These are phyloP conservation scores for Abrostola triplasia DNA, from an alignment of 2,888 invertebrate genomes.

Conservation along the genomic window DNA sequence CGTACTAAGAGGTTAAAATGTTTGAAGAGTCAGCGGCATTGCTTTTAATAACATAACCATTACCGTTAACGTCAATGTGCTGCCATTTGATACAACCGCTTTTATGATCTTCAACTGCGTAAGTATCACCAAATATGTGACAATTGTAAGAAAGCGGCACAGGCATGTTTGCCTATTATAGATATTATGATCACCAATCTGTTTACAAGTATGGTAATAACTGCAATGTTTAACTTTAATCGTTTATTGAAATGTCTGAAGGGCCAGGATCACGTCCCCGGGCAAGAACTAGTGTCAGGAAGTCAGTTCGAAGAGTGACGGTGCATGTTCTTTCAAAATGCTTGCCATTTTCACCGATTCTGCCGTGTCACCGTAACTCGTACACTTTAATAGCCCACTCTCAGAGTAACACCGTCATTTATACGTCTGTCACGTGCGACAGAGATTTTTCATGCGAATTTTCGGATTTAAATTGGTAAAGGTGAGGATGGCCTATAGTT, in stretches of 20 bases:
- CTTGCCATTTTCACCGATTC: constrained; percentile 73
- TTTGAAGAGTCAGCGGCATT: constrained; percentile 61
- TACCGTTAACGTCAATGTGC: constrained; percentile 53
- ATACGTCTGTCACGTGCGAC: constrained; percentile 72
- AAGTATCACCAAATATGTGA: constrained; percentile 42
- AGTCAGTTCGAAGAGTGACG: constrained; percentile 67
- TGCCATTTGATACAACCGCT: constrained; percentile 57
- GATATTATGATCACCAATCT: neutral
- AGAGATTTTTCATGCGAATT: constrained; percentile 75
- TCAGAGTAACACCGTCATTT: constrained; percentile 61
- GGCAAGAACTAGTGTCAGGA: constrained; percentile 39
- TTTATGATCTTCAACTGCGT: constrained; percentile 54
- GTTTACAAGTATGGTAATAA: neutral
- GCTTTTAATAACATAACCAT: constrained; percentile 59
- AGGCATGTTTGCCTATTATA: constrained; percentile 10
- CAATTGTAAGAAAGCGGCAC: constrained; percentile 38
- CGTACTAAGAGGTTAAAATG: constrained; percentile 60
- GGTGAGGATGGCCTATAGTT: constrained; percentile 59
- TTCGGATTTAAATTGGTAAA: constrained; percentile 70
- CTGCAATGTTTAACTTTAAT: neutral
- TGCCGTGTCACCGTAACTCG: constrained; percentile 75
- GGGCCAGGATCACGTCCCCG: neutral
- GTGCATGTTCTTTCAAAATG: constrained; percentile 69
- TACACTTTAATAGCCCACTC: constrained; percentile 66
- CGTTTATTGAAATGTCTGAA: neutral